Evolutionary conservation across 2,797 vertebrate species (phyloP), one percentile per base, ranked within the genome.

Genomic region (Naso thynnoides): DNA sequence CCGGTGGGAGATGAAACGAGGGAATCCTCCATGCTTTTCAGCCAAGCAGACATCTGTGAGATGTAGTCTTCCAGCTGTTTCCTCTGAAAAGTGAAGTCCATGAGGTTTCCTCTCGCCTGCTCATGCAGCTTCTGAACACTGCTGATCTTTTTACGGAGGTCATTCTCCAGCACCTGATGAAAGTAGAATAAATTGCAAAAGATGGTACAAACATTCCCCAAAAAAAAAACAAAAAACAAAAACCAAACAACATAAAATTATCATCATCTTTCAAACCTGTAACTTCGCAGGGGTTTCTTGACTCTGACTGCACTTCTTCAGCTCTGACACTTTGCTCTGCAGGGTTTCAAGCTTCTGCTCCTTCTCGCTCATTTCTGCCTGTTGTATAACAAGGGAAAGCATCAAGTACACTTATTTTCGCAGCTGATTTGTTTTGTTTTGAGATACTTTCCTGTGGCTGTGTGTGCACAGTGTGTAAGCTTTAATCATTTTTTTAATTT

Each of bases 1-100:
- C 90, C 94, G 21, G 83, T 86, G 39, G 94, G 89, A 66, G 94
- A 96, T 41, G 84, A 94, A 75, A 93, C 75, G 50, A 99, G 57
- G 0, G 95, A 96, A 8, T 96, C 95, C 78, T 99, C 96, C 76
- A 94, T 92, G 44, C 94, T 94, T 42, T 77, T 92, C 14, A 99
- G 85, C 96, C 96, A 96, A 2, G 91, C 86, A 29, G 95, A 96
- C 91, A 95, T 93, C 64, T 97, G 94, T 8, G 88, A 90, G 54
- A 98, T 94, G 74, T 95, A 96, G 44, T 95, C 95, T 73, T 98
- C 95, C 50, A 99, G 93, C 64, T 97, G 95, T 74, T 93, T 93
- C 57, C 94, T 96, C 78, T 96, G 96, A 63, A 91, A 86, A 41
- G 76, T 95, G 81, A 98, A 99, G 83, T 98, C 96, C 83, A 92